Percentiles rank a stretch among this genome's conserved stretches.
These are phyloP conservation scores for Lepidochrysops patricia DNA, from an alignment of 2,888 invertebrate species.

Conservation along the genomic window DNA sequence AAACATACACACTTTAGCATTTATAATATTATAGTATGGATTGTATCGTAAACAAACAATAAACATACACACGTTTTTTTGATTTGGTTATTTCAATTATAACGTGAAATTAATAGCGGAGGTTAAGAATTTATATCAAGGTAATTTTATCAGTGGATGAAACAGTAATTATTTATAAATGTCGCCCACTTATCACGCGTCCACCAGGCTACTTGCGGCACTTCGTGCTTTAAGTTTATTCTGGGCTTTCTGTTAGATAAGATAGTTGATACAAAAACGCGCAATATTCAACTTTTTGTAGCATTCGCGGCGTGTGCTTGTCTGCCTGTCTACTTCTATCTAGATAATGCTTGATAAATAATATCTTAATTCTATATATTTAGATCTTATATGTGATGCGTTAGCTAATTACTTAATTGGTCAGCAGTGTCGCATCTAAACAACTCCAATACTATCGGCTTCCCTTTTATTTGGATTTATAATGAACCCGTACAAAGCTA, in stretches of 20 bases:
- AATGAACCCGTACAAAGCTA: too few relatives aligned
- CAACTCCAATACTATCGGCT: too few relatives aligned
- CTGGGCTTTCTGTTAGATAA: constrained; percentile 17
- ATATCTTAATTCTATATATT: not conserved
- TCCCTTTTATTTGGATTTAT: too few relatives aligned
- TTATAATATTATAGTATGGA: too few relatives aligned
- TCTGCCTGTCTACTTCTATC: not conserved
- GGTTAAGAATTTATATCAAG: constrained; percentile 10
- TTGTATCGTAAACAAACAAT: too few relatives aligned
- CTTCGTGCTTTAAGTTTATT: constrained; percentile 33
- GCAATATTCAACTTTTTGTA: constrained; percentile 16
- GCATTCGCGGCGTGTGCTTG: constrained; percentile 23
- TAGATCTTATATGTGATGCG: too few relatives aligned
- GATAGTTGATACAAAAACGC: constrained; percentile 4
- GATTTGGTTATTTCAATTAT: not conserved
- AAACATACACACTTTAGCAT: too few relatives aligned
- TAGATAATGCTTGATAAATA: not conserved
- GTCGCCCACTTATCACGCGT: constrained; percentile 45
- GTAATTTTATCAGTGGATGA: constrained; percentile 17
- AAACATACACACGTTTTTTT: too few relatives aligned
- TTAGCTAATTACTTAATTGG: too few relatives aligned
- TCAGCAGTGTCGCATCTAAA: too few relatives aligned
- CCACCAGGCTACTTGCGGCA: constrained; percentile 40
- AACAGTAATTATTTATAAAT: constrained; percentile 42
- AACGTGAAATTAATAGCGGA: not conserved